A percentile compares a stretch with the other conserved stretches of the same genome.
These are phyloP conservation scores for Colletes gigas DNA, from an alignment of 1,140 invertebrate species.

Conservation along the genomic window DNA sequence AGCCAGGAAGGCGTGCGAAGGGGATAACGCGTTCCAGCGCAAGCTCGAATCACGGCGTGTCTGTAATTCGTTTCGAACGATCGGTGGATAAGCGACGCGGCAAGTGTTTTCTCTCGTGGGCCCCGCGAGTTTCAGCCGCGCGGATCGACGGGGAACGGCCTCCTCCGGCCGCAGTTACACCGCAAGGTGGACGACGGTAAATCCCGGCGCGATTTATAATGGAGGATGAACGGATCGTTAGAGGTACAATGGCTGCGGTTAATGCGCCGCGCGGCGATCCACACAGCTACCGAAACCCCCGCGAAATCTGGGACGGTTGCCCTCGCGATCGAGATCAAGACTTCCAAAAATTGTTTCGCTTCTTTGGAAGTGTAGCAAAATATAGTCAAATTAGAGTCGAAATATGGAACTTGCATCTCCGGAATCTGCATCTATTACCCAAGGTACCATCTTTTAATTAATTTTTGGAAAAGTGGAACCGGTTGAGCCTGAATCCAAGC, in stretches of 20 bases:
- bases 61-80: constrained; percentile 54
- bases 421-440: no score
- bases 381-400: no score
- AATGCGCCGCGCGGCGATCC: not conserved
- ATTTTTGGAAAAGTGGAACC: no score
- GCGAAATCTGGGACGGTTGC: not conserved
- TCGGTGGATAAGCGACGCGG: constrained; percentile 42
- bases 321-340: no score
- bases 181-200: constrained; percentile 19
- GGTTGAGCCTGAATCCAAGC: no score
- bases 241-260: constrained; percentile 32
- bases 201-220: constrained; percentile 37
- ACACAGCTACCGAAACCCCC: not conserved
- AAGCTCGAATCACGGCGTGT: constrained; percentile 54
- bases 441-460: no score
- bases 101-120: constrained; percentile 21
- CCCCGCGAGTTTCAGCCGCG: not conserved
- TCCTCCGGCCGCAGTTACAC: constrained; percentile 10
- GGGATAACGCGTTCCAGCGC: constrained; percentile 1
- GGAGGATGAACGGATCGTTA: constrained; percentile 35
- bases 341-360: no score
- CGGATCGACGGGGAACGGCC: constrained; percentile 14
- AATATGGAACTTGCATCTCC: no score
- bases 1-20: constrained; percentile 48
- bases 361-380: no score